Conservation (phyloP, 2,113 vertebrate species). For the Phasianus colchicus region DNA sequence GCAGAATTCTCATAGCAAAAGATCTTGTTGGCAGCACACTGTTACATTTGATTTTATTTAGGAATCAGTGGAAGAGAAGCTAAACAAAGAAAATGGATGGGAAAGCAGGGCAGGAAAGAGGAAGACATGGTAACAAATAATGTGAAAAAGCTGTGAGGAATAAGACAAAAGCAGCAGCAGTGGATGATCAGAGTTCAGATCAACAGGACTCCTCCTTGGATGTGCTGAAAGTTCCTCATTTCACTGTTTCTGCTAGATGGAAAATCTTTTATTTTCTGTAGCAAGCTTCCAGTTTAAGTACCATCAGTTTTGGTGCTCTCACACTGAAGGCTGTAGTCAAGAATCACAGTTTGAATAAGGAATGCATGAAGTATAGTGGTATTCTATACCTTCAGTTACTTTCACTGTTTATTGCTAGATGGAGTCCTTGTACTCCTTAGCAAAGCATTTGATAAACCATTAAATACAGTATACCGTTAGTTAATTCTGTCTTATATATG, state of each 20-base stretch:
- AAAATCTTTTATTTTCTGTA: neutral
- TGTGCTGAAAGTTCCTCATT: neutral
- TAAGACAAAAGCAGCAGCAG: neutral
- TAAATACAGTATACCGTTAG: neutral
- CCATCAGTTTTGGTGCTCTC: neutral
- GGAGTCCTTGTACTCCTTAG: neutral
- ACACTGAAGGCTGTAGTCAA: neutral
- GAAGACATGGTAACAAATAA: neutral
- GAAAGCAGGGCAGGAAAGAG: neutral
- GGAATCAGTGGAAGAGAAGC: neutral
- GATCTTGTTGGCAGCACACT: neutral
- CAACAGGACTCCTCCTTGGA: neutral
- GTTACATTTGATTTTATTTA: neutral
- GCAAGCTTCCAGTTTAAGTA: neutral
- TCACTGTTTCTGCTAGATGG: neutral
- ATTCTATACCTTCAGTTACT: neutral
- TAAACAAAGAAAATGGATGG: neutral
- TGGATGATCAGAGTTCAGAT: accelerated
- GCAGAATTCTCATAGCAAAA: neutral
- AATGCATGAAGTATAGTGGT: neutral
- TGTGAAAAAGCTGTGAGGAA: neutral
- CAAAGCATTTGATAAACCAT: neutral
- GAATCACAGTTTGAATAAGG: neutral
- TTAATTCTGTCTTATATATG: neutral
- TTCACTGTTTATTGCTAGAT: neutral